Evolutionary conservation across 64 coral and sea anemone species (phyloP).

Genomic region (Acropora yongei): DNA sequence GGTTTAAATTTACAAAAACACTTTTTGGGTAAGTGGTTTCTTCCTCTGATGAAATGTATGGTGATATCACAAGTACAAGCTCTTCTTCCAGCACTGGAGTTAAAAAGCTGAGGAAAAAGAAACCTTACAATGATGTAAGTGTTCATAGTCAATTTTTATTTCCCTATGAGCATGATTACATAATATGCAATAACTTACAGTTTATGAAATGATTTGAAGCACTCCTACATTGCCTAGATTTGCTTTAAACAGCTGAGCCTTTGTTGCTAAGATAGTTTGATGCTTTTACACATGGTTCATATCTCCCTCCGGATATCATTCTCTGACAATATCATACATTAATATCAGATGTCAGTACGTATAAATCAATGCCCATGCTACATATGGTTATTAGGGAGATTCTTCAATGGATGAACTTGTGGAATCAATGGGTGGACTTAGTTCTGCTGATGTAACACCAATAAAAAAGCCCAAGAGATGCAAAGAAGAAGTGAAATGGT

Average conservation of each 20-base stretch:
- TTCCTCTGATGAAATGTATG: slow-evolving; percentile 23
- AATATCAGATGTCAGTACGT: slow-evolving; percentile 8
- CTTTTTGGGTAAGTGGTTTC: slow-evolving; percentile 10
- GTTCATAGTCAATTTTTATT: slow-evolving; percentile 25
- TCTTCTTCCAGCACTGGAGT: slow-evolving; percentile 22
- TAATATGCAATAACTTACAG: slow-evolving; percentile 21
- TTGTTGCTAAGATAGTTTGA: slow-evolving; percentile 23
- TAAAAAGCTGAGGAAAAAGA: slow-evolving; percentile 27
- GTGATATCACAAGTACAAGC: slow-evolving; percentile 23
- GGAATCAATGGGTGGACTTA: slow-evolving; percentile 39
- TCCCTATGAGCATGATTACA: slow-evolving; percentile 24
- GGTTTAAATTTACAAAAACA: slow-evolving; percentile 18
- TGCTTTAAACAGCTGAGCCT: slow-evolving; percentile 18
- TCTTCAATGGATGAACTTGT: slow-evolving; percentile 31
- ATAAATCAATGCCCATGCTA: slow-evolving; percentile 14
- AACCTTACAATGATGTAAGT: slow-evolving; percentile 24
- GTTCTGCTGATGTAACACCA: slow-evolving; percentile 40
- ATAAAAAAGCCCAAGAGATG: slow-evolving; percentile 39
- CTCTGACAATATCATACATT: slow-evolving; percentile 26
- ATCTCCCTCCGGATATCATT: slow-evolving; percentile 18
- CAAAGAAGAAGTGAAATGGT: slow-evolving; percentile 39
- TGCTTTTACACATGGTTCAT: slow-evolving; percentile 27
- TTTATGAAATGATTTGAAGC: slow-evolving; percentile 25
- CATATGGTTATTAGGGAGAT: slow-evolving; percentile 11
- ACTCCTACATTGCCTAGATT: slow-evolving; percentile 24